Conservation (phyloP, 1,140 invertebrate genomes). For the Epicauta chinensis region DNA sequence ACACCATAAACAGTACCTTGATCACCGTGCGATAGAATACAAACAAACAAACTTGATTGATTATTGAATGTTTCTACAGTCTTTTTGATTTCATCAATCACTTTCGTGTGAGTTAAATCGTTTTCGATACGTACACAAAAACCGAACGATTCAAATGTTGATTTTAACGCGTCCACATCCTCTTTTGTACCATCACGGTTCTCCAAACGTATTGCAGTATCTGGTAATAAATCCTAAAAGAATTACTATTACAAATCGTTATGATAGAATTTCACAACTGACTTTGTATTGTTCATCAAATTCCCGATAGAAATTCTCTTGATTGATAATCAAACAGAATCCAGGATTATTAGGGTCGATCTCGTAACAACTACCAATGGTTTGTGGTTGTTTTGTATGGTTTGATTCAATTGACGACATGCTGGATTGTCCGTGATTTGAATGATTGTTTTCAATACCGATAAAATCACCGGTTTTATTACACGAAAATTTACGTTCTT, state of each 20-base stretch:
- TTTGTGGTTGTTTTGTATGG: not conserved
- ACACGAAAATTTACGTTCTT: not conserved
- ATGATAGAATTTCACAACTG: conserved; percentile 7
- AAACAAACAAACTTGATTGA: conserved; percentile 34
- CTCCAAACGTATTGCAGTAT: conserved; percentile 18
- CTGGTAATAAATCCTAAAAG: conserved; percentile 26
- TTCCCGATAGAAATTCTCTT: conserved; percentile 34
- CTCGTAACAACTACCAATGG: conserved; percentile 16
- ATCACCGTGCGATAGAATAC: conserved; percentile 34
- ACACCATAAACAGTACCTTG: conserved; percentile 34
- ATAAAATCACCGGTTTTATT: conserved; percentile 8
- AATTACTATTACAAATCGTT: no score
- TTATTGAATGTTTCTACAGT: conserved; percentile 8
- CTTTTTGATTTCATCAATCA: conserved; percentile 21
- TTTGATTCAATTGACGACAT: not conserved
- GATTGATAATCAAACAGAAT: conserved; percentile 35
- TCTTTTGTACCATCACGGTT: conserved; percentile 25
- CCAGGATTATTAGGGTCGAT: conserved; percentile 31
- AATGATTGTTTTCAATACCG: conserved; percentile 1
- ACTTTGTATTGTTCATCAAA: conserved; percentile 18
- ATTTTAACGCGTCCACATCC: conserved; percentile 25
- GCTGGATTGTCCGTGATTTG: not conserved
- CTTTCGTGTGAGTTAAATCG: conserved; percentile 25
- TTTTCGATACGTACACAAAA: conserved; percentile 22
- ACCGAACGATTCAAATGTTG: conserved; percentile 25